Conservation (phyloP, 2,888 invertebrate genomes). For the Deilephila elpenor region DNA sequence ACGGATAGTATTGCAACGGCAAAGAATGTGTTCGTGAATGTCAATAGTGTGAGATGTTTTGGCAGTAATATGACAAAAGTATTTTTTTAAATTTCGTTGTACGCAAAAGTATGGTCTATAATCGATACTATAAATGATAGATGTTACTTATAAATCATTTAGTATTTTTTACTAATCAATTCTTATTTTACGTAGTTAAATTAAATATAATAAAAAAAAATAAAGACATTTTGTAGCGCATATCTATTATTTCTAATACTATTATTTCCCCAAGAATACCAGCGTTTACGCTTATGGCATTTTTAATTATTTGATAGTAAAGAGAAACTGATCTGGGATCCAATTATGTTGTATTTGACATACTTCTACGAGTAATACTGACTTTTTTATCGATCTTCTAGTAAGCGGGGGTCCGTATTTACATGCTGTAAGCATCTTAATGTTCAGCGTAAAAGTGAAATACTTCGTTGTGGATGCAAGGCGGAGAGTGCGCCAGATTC, state of each 20-base stretch:
- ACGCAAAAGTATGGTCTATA: background rate
- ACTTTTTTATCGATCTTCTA: background rate
- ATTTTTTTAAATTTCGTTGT: background rate
- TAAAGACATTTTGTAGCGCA: too few relatives aligned
- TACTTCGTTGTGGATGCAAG: slow-evolving; percentile 41
- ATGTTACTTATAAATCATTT: background rate
- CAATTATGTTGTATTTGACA: background rate
- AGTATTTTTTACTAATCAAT: too few relatives aligned
- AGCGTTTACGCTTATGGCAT: background rate
- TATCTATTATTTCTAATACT: too few relatives aligned
- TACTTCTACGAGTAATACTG: background rate
- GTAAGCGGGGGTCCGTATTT: background rate
- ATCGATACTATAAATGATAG: too few relatives aligned
- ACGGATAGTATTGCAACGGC: background rate
- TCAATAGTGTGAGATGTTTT: background rate
- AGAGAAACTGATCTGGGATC: background rate
- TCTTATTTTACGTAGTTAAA: too few relatives aligned
- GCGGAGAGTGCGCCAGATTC: slow-evolving; percentile 33
- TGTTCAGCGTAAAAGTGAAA: slow-evolving; percentile 51
- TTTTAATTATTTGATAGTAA: background rate
- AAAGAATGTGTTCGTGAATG: background rate
- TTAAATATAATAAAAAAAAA: too few relatives aligned
- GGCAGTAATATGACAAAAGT: background rate
- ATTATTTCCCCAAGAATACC: too few relatives aligned
- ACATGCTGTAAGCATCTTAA: slow-evolving; percentile 23